Evolutionary conservation across 2,113 vertebrate genomes (phyloP).

Genomic region (Mormyrus iriodes): DNA sequence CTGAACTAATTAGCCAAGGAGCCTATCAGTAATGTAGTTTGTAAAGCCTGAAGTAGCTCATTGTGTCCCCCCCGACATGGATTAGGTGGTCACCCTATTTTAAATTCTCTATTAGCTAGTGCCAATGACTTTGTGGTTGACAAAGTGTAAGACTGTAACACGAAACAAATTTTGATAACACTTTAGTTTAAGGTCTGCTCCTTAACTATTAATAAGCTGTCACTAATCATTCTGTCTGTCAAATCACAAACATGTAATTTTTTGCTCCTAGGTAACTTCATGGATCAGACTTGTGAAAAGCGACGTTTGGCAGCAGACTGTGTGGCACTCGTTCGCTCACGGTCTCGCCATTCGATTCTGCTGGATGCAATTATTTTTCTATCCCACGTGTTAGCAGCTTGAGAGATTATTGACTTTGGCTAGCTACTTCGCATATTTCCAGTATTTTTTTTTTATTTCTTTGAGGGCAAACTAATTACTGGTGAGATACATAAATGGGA

Average conservation of each 20-base stretch:
- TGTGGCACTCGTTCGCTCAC: conserved; percentile 43
- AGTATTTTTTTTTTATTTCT: neutral
- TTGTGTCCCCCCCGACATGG: too few species aligned
- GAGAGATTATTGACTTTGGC: conserved; percentile 47
- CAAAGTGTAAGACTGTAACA: neutral
- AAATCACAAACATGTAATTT: neutral
- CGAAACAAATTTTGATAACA: neutral
- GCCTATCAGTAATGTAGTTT: too few species aligned
- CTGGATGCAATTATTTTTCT: conserved; percentile 54
- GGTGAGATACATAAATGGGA: conserved; percentile 8
- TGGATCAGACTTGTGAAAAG: neutral
- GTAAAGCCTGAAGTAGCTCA: too few species aligned
- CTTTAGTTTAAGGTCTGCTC: neutral
- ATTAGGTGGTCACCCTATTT: too few species aligned
- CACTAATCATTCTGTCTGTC: neutral
- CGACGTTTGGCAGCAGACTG: neutral
- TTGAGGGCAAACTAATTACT: conserved; percentile 17
- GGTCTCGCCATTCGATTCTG: conserved; percentile 44
- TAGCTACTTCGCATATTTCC: conserved; percentile 31
- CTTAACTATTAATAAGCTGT: neutral
- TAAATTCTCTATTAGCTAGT: neutral
- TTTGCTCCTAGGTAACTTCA: neutral
- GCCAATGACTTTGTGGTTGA: neutral
- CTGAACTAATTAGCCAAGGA: too few species aligned
- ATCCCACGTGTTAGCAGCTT: conserved; percentile 39